Evolutionary conservation across 2,888 invertebrate genomes (phyloP).

Genomic region (Elmis aenea): DNA sequence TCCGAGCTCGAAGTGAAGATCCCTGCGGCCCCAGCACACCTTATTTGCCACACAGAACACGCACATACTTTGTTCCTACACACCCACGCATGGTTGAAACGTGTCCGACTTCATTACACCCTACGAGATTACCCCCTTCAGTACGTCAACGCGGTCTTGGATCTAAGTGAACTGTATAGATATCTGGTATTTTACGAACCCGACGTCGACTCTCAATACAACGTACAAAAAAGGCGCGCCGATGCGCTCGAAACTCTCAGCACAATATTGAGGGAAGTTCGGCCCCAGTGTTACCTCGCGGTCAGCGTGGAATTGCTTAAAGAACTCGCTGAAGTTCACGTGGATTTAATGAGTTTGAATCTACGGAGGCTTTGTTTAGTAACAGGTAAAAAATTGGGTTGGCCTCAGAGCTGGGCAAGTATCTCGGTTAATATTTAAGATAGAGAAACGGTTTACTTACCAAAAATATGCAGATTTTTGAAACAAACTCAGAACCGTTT

Average conservation of each 20-base stretch:
- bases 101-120: conserved; percentile 55
- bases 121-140: conserved; percentile 55
- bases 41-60: conserved; percentile 45
- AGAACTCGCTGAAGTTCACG: conserved; percentile 58
- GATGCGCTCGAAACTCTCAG: conserved; percentile 56
- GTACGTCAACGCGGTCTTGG: conserved; percentile 55
- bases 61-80: conserved; percentile 54
- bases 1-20: conserved; percentile 27
- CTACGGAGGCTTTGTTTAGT: conserved; percentile 50
- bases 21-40: conserved; percentile 30
- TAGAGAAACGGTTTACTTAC: no score
- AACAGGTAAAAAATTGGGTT: no score
- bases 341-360: conserved; percentile 59
- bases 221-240: conserved; percentile 55
- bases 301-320: conserved; percentile 45
- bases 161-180: conserved; percentile 61
- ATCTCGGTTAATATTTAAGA: no score
- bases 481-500: no score
- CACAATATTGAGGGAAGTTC: conserved; percentile 52
- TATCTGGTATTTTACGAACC: conserved; percentile 68
- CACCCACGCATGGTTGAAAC: conserved; percentile 57
- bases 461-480: no score
- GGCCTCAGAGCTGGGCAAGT: no score
- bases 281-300: conserved; percentile 52
- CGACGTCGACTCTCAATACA: conserved; percentile 57